A percentile compares a stretch with the other conserved stretches of the same genome.
phyloP scores from a whole-genome alignment of 2,113 vertebrate species.

The Apaloderma vittatum region DNA sequence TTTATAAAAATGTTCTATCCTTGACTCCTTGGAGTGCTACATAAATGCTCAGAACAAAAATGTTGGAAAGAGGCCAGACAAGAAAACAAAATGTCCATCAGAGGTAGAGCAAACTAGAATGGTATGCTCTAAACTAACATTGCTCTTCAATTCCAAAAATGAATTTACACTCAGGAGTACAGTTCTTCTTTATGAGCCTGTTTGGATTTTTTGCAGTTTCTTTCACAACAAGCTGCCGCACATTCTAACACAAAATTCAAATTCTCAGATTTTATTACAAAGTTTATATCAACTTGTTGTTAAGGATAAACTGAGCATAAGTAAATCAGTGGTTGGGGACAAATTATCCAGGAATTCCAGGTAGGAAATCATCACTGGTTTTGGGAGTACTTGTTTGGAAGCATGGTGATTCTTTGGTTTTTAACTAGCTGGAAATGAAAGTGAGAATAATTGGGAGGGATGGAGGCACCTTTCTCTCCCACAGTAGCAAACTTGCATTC shows the following conservation, averaged over 20 bases:
- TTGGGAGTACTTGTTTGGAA: background rate
- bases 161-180: background rate
- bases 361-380: background rate
- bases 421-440: background rate
- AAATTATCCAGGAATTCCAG: background rate
- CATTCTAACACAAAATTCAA: background rate
- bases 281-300: background rate
- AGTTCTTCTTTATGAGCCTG: background rate
- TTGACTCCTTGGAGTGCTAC: background rate
- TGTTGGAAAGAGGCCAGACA: background rate
- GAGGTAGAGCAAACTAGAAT: background rate
- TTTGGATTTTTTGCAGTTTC: background rate
- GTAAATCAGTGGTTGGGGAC: background rate
- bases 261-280: background rate
- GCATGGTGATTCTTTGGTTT: background rate
- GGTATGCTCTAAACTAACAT: background rate
- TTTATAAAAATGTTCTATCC: constrained; percentile 30
- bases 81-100: constrained; percentile 11
- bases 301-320: background rate
- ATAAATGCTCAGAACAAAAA: constrained; percentile 26
- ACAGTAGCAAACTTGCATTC: background rate
- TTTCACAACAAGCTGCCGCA: background rate
- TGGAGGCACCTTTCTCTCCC: background rate
- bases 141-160: background rate
- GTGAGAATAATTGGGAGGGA: background rate